phyloP scores from a whole-genome alignment of 30 jellyfish, hydroid and myxozoan species.

The Pelagia noctiluca region DNA sequence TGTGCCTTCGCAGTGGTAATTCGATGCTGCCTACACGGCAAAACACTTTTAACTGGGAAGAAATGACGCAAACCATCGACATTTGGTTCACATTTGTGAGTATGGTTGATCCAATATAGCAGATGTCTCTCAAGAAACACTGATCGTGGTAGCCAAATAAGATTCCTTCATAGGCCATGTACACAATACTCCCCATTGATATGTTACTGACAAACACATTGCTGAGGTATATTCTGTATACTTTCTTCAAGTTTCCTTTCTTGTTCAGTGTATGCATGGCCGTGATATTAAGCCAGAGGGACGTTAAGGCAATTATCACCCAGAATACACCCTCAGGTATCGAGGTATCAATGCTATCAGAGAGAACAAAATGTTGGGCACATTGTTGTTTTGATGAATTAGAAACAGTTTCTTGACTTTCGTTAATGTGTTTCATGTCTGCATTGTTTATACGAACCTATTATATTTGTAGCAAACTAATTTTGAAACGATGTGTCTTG shows the following conservation, averaged over 20 bases:
- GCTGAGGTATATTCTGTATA: slow-evolving; percentile 40
- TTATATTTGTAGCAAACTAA: too few relatives aligned
- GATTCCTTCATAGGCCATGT: slow-evolving; percentile 7
- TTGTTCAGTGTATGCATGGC: slow-evolving; percentile 35
- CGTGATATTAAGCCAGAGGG: slow-evolving; percentile 11
- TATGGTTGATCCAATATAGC: slow-evolving; percentile 23
- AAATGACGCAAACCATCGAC: slow-evolving; percentile 47
- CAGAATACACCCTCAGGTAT: slow-evolving; percentile 36
- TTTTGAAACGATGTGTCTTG: too few relatives aligned
- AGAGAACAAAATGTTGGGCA: too few relatives aligned
- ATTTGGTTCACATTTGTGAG: slow-evolving; percentile 48
- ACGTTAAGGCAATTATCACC: slow-evolving; percentile 38
- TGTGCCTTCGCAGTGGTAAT: neutral
- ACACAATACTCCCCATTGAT: slow-evolving; percentile 40
- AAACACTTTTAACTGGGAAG: slow-evolving; percentile 12
- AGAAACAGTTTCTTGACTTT: too few relatives aligned
- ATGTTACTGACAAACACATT: slow-evolving; percentile 60
- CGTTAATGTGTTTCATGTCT: too few relatives aligned
- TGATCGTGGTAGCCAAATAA: slow-evolving; percentile 9
- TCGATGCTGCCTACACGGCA: slow-evolving; percentile 3
- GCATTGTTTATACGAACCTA: too few relatives aligned
- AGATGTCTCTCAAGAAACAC: slow-evolving; percentile 33
- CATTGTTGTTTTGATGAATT: too few relatives aligned
- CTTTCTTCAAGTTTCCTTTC: slow-evolving; percentile 7
- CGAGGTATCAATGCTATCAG: neutral